Evolutionary conservation across 1,140 invertebrate species (phyloP).

Genomic region (Phenacoccus solenopsis): DNA sequence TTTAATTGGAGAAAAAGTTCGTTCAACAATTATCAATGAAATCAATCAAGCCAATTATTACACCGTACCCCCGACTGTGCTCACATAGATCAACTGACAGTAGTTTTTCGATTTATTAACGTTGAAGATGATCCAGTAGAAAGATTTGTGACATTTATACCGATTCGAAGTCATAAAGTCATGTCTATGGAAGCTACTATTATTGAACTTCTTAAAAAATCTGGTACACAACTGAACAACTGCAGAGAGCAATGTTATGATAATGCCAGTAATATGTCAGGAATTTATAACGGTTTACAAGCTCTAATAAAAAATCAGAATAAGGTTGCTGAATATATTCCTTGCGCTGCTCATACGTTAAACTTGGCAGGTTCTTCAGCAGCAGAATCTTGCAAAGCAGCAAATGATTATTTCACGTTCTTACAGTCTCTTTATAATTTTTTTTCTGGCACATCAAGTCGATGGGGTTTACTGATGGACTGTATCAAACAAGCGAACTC

Average conservation of each 20-base stretch:
- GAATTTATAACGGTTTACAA: slow-evolving; percentile 29
- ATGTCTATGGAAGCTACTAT: slow-evolving; percentile 18
- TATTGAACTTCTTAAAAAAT: slow-evolving; percentile 19
- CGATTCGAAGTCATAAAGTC: slow-evolving; percentile 21
- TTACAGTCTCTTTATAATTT: too few species aligned
- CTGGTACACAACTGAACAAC: slow-evolving; percentile 26
- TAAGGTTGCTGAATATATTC: slow-evolving; percentile 26
- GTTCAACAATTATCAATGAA: slow-evolving; percentile 28
- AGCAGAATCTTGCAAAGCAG: slow-evolving; percentile 28
- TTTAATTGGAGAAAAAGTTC: too few species aligned
- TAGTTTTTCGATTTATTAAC: slow-evolving; percentile 30
- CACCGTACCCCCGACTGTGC: slow-evolving; percentile 30
- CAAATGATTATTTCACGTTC: slow-evolving; percentile 27
- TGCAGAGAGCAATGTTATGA: slow-evolving; percentile 31
- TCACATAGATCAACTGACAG: slow-evolving; percentile 32
- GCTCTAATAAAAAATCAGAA: slow-evolving; percentile 25
- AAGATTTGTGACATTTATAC: slow-evolving; percentile 21
- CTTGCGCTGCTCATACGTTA: slow-evolving; percentile 31
- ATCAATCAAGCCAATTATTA: slow-evolving; percentile 32
- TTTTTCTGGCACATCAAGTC: too few species aligned
- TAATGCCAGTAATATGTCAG: slow-evolving; percentile 31
- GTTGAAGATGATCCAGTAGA: slow-evolving; percentile 21
- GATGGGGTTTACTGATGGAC: too few species aligned
- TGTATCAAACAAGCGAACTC: too few species aligned
- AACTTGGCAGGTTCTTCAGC: slow-evolving; percentile 29